These are phyloP conservation scores for Thaumetopoea pityocampa DNA, from an alignment of 1,140 invertebrate genomes.

Conservation along the genomic window DNA sequence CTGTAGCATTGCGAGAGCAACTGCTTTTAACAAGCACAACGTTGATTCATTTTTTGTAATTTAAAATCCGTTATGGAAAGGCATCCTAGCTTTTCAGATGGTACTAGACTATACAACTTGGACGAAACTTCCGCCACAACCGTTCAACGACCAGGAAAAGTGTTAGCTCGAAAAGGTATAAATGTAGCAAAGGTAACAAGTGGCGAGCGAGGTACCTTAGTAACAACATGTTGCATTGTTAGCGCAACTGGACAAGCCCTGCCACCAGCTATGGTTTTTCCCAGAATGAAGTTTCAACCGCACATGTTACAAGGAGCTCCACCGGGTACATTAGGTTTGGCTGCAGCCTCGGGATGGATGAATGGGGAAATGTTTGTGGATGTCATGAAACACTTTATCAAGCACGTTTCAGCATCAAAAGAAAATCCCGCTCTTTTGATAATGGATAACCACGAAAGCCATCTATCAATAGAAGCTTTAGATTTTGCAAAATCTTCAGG, in stretches of 20 bases:
- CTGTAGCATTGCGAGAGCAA: neutral
- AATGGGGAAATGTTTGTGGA: conserved; percentile 58
- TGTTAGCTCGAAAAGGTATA: conserved; percentile 44
- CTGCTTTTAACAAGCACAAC: neutral
- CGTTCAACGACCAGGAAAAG: conserved; percentile 54
- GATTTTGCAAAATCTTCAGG: conserved; percentile 35
- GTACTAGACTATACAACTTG: conserved; percentile 50
- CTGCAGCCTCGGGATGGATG: conserved; percentile 61
- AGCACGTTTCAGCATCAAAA: conserved; percentile 33
- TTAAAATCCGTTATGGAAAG: conserved; percentile 31
- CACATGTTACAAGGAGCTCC: conserved; percentile 46
- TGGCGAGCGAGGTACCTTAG: conserved; percentile 57
- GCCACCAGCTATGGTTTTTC: conserved; percentile 44
- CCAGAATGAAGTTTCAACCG: conserved; percentile 44
- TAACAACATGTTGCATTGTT: conserved; percentile 54
- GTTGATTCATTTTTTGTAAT: conserved; percentile 37
- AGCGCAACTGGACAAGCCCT: conserved; percentile 31
- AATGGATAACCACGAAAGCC: conserved; percentile 60
- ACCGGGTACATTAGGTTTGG: conserved; percentile 49
- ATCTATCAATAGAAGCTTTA: conserved; percentile 34
- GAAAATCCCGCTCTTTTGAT: conserved; percentile 54
- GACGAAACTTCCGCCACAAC: conserved; percentile 66
- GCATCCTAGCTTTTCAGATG: conserved; percentile 23
- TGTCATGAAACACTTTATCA: conserved; percentile 68
- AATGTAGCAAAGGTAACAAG: conserved; percentile 53